Evolutionary conservation across 2,888 invertebrate genomes (phyloP).

Genomic region (Tromatobia lineatoria): DNA sequence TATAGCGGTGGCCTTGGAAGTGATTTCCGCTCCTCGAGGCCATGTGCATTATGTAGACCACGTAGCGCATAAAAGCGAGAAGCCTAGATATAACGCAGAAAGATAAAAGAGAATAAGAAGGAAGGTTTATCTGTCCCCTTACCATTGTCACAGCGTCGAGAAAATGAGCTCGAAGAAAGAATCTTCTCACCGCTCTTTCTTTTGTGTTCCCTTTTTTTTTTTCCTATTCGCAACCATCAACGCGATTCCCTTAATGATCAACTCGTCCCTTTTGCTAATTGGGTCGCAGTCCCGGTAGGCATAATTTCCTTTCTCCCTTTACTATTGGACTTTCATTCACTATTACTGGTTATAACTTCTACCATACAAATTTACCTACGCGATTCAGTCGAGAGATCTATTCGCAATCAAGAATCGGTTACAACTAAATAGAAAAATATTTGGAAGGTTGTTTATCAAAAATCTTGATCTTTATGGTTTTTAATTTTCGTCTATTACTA

Average conservation of each 20-base stretch:
- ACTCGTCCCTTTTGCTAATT: constrained; percentile 63
- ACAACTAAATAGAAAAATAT: too few species aligned
- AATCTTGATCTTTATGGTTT: not conserved
- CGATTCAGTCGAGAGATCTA: not conserved
- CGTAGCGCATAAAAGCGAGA: constrained; percentile 57
- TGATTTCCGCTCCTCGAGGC: constrained; percentile 59
- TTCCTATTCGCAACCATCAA: constrained; percentile 40
- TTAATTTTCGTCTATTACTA: too few species aligned
- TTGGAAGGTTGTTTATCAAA: too few species aligned
- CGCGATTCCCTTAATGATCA: constrained; percentile 66
- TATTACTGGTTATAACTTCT: not conserved
- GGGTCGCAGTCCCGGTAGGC: constrained; percentile 61
- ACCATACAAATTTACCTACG: constrained; percentile 2
- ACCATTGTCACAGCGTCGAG: constrained; percentile 55
- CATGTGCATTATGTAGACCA: constrained; percentile 62
- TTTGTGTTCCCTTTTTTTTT: constrained; percentile 20
- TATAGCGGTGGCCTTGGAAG: constrained; percentile 60
- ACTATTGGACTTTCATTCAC: not conserved
- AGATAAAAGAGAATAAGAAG: constrained; percentile 31
- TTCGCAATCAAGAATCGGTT: not conserved
- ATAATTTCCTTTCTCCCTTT: constrained; percentile 45
- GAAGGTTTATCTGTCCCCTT: constrained; percentile 45
- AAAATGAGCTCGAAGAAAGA: constrained; percentile 62
- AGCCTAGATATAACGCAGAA: constrained; percentile 24
- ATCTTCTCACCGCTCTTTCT: constrained; percentile 15